Conservation (phyloP, 2,888 invertebrate species). For the Drosophila basisetae region DNA sequence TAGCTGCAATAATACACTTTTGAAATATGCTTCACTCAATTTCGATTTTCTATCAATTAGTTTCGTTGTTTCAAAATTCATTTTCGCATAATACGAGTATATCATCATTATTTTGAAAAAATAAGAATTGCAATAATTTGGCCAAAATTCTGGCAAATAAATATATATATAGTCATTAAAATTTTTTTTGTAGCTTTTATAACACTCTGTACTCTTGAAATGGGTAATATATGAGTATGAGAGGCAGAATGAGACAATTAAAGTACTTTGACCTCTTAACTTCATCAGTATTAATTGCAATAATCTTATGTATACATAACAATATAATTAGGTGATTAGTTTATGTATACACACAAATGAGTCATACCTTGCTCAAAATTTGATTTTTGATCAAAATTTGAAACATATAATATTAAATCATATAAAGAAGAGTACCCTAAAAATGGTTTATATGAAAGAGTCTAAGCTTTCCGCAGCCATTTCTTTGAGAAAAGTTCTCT, state of each 20-base stretch:
- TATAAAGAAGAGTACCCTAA: not conserved
- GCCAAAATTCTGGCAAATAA: conserved; percentile 17
- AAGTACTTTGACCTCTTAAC: not conserved
- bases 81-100: not conserved
- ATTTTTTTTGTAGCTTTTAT: not conserved
- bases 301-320: not conserved
- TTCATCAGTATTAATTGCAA: not conserved
- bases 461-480: not conserved
- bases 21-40: not conserved
- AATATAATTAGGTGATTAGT: not conserved
- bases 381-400: not conserved
- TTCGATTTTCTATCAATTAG: conserved; percentile 2
- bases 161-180: not conserved
- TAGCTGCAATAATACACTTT: not conserved
- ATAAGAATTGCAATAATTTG: not conserved
- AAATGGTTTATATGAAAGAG: not conserved
- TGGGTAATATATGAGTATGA: not conserved
- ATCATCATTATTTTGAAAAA: not conserved
- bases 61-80: not conserved
- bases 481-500: not conserved
- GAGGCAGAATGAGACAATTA: not conserved
- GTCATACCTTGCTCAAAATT: not conserved
- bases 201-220: not conserved
- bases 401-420: not conserved
- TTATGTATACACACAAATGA: not conserved